These are phyloP conservation scores for Teleogryllus occipitalis DNA, from an alignment of 1,140 invertebrate genomes.

Conservation along the genomic window DNA sequence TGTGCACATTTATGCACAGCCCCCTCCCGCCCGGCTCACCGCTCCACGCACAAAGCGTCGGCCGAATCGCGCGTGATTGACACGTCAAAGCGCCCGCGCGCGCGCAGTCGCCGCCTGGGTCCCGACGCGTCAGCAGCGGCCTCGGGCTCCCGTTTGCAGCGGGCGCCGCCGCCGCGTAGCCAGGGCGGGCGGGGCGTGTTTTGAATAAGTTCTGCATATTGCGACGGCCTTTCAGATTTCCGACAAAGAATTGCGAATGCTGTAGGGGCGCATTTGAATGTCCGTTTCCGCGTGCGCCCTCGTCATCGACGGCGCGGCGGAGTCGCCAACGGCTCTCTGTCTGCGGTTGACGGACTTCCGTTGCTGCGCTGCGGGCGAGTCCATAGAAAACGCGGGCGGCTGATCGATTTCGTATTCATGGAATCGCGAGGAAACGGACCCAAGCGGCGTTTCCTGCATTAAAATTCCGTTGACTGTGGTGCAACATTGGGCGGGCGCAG, in stretches of 20 bases:
- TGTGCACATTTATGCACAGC: neutral
- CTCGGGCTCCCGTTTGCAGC: neutral
- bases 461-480: too few relatives aligned
- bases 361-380: neutral
- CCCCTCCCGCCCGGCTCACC: too few relatives aligned
- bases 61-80: neutral
- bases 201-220: neutral
- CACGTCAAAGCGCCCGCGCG: neutral
- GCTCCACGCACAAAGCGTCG: too few relatives aligned
- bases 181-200: neutral
- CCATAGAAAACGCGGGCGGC: neutral
- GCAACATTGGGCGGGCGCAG: too few relatives aligned
- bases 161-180: too few relatives aligned
- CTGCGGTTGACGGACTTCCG: neutral
- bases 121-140: neutral
- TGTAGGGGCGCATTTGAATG: neutral
- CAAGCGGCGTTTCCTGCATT: too few relatives aligned
- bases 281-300: neutral
- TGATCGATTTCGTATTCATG: neutral
- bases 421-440: too few relatives aligned
- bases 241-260: neutral
- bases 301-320: neutral
- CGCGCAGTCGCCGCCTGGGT: neutral
- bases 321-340: neutral
- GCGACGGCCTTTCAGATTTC: neutral